Percentiles rank a stretch among this genome's conserved stretches.
These are phyloP conservation scores for Stegodyphus dumicola DNA, from an alignment of 1,140 invertebrate species.

Conservation along the genomic window DNA sequence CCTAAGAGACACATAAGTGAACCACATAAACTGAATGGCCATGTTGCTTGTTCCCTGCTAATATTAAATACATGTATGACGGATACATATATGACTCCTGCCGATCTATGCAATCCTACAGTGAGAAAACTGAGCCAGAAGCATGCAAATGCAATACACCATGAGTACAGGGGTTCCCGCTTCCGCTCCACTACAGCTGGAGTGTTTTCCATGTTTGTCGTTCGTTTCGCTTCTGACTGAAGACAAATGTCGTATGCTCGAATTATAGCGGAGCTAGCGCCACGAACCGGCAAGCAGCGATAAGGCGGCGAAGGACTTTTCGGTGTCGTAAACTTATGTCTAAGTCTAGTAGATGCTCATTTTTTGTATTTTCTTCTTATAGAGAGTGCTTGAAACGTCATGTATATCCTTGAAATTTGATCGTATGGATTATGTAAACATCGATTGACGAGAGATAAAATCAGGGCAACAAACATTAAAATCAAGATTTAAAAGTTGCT, in stretches of 20 bases:
- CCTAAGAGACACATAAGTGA: conserved; percentile 54
- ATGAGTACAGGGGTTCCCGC: conserved; percentile 50
- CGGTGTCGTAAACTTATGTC: conserved; percentile 24
- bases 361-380: no score
- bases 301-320: conserved; percentile 34
- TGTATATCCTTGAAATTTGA: no score
- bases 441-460: no score
- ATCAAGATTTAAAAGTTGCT: no score
- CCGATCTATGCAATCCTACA: conserved; percentile 62
- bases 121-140: conserved; percentile 62
- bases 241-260: conserved; percentile 41
- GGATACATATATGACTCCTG: conserved; percentile 62
- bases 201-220: conserved; percentile 39
- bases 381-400: no score
- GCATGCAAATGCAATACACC: conserved; percentile 60
- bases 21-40: conserved; percentile 61
- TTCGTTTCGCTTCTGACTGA: conserved; percentile 13
- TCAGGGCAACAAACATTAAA: no score
- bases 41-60: conserved; percentile 61
- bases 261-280: conserved; percentile 50
- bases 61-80: conserved; percentile 60
- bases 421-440: no score
- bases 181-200: conserved; percentile 8
- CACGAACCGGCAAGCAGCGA: conserved; percentile 3
- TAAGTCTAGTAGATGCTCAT: no score